Evolutionary conservation across 1,140 invertebrate species (phyloP).

Genomic region (Psilanteris sp.): DNA sequence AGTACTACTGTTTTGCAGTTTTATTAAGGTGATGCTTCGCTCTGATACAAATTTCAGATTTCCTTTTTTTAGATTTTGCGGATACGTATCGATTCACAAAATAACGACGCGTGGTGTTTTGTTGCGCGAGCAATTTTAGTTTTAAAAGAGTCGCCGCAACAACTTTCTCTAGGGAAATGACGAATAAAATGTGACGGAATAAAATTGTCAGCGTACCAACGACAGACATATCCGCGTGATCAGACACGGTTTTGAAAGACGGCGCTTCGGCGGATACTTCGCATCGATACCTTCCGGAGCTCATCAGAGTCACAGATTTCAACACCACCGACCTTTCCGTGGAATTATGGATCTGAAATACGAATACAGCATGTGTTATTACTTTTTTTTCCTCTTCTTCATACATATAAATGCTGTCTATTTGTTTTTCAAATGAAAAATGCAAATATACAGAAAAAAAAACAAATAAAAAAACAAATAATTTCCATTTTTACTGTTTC

Average conservation of each 20-base stretch:
- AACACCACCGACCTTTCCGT: constrained; percentile 87
- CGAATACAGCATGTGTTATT: constrained; percentile 27
- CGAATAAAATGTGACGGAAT: constrained; percentile 36
- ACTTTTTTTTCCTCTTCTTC: constrained; percentile 3
- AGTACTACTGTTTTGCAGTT: too few relatives aligned
- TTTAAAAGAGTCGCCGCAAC: neutral
- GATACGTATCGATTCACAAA: too few relatives aligned
- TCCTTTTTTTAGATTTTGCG: neutral
- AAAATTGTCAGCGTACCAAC: constrained; percentile 84
- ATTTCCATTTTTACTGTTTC: too few relatives aligned
- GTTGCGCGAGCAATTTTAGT: constrained; percentile 1
- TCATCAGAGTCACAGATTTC: constrained; percentile 86
- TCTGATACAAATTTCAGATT: too few relatives aligned
- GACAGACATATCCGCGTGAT: constrained; percentile 87
- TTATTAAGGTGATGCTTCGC: too few relatives aligned
- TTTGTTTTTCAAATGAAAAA: constrained; percentile 15
- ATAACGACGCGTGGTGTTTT: constrained; percentile 1
- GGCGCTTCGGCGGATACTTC: constrained; percentile 92
- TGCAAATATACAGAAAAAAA: too few relatives aligned
- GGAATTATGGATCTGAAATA: constrained; percentile 86
- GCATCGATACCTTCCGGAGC: constrained; percentile 89
- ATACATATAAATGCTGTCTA: neutral
- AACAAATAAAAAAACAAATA: too few relatives aligned
- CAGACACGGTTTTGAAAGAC: constrained; percentile 87
- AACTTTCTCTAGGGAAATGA: constrained; percentile 35